phyloP scores from a whole-genome alignment of 2,113 vertebrate species.

The Xyliphius kryptos region DNA sequence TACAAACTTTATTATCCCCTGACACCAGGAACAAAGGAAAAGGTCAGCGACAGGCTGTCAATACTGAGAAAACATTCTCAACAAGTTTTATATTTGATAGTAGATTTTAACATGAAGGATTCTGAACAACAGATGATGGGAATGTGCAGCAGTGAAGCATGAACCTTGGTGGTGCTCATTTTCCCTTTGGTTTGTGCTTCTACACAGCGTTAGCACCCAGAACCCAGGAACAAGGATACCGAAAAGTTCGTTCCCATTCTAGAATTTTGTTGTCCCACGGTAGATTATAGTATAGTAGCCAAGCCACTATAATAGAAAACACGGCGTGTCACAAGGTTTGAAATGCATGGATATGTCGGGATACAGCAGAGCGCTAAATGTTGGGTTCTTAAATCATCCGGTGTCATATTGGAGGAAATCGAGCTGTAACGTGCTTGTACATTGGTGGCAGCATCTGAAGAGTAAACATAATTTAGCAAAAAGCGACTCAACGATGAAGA shows the following conservation, averaged over 20 bases:
- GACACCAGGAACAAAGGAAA: slow-evolving; percentile 55
- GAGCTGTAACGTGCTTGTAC: slow-evolving; percentile 13
- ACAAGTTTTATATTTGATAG: slow-evolving; percentile 51
- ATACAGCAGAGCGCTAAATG: slow-evolving; percentile 2
- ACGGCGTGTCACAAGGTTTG: slow-evolving; percentile 23
- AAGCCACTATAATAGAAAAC: slow-evolving; percentile 34
- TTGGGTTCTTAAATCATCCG: neutral
- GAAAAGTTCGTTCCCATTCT: slow-evolving; percentile 25
- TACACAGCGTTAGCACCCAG: slow-evolving; percentile 68
- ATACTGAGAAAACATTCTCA: slow-evolving; percentile 68
- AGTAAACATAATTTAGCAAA: slow-evolving; percentile 10
- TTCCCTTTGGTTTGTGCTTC: slow-evolving; percentile 71
- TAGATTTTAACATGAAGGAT: slow-evolving; percentile 55
- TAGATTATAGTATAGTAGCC: neutral
- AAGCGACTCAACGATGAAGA: slow-evolving; percentile 34
- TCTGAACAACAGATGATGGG: slow-evolving; percentile 53
- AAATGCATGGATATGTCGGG: slow-evolving; percentile 42
- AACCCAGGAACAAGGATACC: slow-evolving; percentile 46
- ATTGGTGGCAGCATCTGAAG: too few species aligned
- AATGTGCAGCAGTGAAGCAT: slow-evolving; percentile 64
- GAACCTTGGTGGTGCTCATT: slow-evolving; percentile 61
- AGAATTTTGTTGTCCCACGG: slow-evolving; percentile 50
- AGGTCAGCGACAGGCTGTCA: slow-evolving; percentile 49
- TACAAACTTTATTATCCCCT: slow-evolving; percentile 18
- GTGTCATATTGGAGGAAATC: slow-evolving; percentile 4